Conservation (phyloP, 2,888 invertebrate species). For the Campoletis raptor region DNA sequence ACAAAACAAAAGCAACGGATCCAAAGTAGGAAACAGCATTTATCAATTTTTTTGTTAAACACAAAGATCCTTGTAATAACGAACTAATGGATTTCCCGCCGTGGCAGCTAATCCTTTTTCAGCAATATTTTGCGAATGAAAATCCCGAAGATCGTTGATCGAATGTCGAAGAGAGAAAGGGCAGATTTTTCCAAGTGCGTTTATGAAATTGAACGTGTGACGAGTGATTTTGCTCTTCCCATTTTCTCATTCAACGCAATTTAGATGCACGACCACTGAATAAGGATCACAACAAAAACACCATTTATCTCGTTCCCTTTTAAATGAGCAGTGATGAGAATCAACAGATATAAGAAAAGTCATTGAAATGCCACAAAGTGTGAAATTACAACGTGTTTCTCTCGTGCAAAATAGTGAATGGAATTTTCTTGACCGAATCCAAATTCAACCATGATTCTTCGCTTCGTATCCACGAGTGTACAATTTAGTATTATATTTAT, state of each 20-base stretch:
- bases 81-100: conserved; percentile 29
- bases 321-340: conserved; percentile 34
- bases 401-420: conserved; percentile 45
- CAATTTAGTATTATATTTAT: conserved; percentile 5
- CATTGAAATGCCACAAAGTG: conserved; percentile 18
- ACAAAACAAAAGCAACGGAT: conserved; percentile 1
- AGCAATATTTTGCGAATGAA: conserved; percentile 60
- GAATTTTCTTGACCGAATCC: conserved; percentile 21
- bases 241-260: conserved; percentile 29
- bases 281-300: conserved; percentile 28
- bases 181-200: conserved; percentile 22
- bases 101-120: conserved; percentile 57
- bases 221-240: conserved; percentile 35
- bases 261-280: conserved; percentile 31
- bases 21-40: background rate
- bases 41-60: background rate
- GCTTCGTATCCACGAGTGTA: conserved; percentile 48
- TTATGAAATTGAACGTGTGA: conserved; percentile 38
- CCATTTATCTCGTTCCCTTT: conserved; percentile 28
- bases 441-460: conserved; percentile 37
- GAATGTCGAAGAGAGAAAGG: conserved; percentile 34
- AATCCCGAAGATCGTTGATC: conserved; percentile 10
- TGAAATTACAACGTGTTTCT: conserved; percentile 44
- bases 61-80: background rate
- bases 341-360: background rate